These are phyloP conservation scores for Chloroclysta siterata DNA, from an alignment of 2,888 invertebrate genomes.

Conservation along the genomic window DNA sequence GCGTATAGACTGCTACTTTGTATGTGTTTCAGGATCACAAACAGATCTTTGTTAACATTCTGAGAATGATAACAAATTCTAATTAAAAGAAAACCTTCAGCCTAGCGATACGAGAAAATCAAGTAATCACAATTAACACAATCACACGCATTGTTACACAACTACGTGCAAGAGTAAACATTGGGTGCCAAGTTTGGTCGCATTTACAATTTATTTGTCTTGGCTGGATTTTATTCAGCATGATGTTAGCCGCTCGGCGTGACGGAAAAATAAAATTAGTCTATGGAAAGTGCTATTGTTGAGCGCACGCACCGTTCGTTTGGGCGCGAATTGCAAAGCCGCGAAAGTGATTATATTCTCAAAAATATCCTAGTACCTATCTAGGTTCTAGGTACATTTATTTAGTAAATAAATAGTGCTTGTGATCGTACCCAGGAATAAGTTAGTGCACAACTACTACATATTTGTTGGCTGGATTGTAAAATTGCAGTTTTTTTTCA, in stretches of 20 bases:
- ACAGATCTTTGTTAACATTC: constrained; percentile 4
- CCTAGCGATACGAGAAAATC: constrained; percentile 46
- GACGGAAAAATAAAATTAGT: constrained; percentile 52
- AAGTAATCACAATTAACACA: constrained; percentile 42
- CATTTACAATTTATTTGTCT: constrained; percentile 53
- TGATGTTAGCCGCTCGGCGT: constrained; percentile 29
- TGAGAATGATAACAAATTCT: constrained; percentile 1
- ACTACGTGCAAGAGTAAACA: constrained; percentile 53
- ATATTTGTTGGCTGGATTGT: neutral
- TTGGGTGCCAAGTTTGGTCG: constrained; percentile 48
- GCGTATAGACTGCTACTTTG: neutral
- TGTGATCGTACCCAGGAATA: neutral
- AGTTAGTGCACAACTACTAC: too few species aligned
- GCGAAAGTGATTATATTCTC: constrained; percentile 32
- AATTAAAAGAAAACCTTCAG: constrained; percentile 1
- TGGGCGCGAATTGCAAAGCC: constrained; percentile 37
- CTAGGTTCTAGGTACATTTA: neutral
- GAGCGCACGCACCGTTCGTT: constrained; percentile 49
- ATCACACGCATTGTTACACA: constrained; percentile 55
- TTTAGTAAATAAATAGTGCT: neutral
- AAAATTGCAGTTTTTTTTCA: neutral
- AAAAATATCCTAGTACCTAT: neutral
- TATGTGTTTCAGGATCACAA: constrained; percentile 7
- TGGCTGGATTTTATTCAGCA: constrained; percentile 41
- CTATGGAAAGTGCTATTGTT: constrained; percentile 53